Conservation (phyloP, 2,888 invertebrate species). For the Odontocolon sp. region DNA sequence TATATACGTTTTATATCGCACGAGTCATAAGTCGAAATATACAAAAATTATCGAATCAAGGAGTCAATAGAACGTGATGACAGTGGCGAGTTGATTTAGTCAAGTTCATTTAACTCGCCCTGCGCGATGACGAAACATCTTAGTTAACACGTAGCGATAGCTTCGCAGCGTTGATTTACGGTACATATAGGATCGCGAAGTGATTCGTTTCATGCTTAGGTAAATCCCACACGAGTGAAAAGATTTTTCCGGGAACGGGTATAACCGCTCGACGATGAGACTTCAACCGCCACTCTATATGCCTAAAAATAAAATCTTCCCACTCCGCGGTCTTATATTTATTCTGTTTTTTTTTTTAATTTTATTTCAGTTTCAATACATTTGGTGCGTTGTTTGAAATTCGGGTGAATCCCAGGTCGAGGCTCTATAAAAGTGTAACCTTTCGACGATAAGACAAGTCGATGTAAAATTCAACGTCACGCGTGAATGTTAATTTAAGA, state of each 20-base stretch:
- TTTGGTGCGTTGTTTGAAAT: not conserved
- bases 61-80: not conserved
- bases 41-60: no score
- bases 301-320: constrained; percentile 11
- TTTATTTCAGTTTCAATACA: no score
- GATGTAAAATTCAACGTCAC: not conserved
- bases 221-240: constrained; percentile 12
- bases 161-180: not conserved
- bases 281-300: not conserved
- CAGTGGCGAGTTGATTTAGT: not conserved
- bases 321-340: constrained; percentile 10
- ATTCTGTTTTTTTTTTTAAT: no score
- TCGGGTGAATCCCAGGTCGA: constrained; percentile 12
- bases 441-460: constrained; percentile 5
- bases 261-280: not conserved
- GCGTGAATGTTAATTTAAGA: constrained; percentile 11
- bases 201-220: constrained; percentile 14
- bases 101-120: constrained; percentile 14
- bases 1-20: constrained; percentile 19
- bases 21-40: not conserved
- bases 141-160: not conserved
- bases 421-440: not conserved
- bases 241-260: not conserved
- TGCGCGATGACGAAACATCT: not conserved
- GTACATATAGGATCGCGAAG: constrained; percentile 1